phyloP scores from a whole-genome alignment of 2,113 vertebrate genomes.

The Dissostichus mawsoni region DNA sequence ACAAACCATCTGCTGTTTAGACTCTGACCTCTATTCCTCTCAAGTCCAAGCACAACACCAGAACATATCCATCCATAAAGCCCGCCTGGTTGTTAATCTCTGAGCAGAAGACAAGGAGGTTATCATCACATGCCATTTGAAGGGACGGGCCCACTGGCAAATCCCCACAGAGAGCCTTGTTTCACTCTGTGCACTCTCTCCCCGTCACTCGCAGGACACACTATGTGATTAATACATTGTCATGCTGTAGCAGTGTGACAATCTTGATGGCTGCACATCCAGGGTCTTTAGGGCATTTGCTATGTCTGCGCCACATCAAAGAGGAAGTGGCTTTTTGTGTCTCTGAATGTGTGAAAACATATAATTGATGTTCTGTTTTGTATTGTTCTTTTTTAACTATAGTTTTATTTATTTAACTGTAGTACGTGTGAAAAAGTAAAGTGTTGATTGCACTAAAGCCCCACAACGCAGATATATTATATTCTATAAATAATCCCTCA shows the following conservation, averaged over 20 bases:
- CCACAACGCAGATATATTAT: background rate
- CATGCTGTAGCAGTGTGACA: slow-evolving; percentile 31
- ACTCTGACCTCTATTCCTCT: slow-evolving; percentile 73
- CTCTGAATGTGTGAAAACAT: slow-evolving; percentile 20
- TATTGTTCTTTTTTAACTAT: background rate
- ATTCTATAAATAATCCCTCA: slow-evolving; percentile 9
- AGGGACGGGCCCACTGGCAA: slow-evolving; percentile 53
- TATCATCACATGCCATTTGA: slow-evolving; percentile 63
- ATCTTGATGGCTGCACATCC: slow-evolving; percentile 32
- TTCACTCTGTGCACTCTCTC: slow-evolving; percentile 40
- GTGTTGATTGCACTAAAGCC: background rate
- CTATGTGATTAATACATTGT: slow-evolving; percentile 58
- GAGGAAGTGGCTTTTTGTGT: background rate
- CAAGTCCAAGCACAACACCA: slow-evolving; percentile 51
- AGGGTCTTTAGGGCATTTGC: slow-evolving; percentile 29
- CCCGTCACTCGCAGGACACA: slow-evolving; percentile 52
- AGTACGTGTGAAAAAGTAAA: background rate
- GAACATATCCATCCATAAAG: slow-evolving; percentile 59
- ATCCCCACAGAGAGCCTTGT: slow-evolving; percentile 53
- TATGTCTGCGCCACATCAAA: slow-evolving; percentile 15
- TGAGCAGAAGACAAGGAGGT: slow-evolving; percentile 63
- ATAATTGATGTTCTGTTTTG: background rate
- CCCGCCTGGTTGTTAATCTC: slow-evolving; percentile 56
- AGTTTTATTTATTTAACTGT: background rate
- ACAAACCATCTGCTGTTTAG: slow-evolving; percentile 81